These are phyloP conservation scores for Diaphora mendica DNA, from an alignment of 2,888 invertebrate species.

Conservation along the genomic window DNA sequence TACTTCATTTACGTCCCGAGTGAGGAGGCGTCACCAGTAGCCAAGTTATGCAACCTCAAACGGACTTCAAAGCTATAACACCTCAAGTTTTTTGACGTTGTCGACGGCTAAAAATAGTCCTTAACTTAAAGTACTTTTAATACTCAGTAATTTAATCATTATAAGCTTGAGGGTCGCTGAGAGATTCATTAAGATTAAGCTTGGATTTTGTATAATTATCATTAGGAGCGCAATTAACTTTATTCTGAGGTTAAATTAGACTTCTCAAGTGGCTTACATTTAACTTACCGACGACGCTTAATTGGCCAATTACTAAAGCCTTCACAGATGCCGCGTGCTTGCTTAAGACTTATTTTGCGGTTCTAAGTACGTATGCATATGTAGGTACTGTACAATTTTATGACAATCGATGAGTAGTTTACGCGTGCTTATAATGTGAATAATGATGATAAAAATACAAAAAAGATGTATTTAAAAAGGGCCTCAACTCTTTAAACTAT, in stretches of 20 bases:
- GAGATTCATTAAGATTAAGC: slow-evolving; percentile 33
- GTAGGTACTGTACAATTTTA: neutral
- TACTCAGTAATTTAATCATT: slow-evolving; percentile 37
- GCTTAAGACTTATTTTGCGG: neutral
- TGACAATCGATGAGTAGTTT: no score
- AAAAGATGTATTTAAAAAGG: no score
- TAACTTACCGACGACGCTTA: neutral
- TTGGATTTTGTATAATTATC: slow-evolving; percentile 29
- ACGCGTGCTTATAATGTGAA: no score
- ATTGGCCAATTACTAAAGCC: neutral
- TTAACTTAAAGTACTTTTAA: slow-evolving; percentile 18
- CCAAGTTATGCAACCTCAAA: neutral
- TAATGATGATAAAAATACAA: no score
- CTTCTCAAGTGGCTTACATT: slow-evolving; percentile 5
- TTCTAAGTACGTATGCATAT: neutral
- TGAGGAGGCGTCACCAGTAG: neutral
- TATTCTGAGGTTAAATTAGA: slow-evolving; percentile 20
- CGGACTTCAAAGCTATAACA: neutral
- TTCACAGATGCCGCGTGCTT: neutral
- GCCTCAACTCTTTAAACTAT: no score
- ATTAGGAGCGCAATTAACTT: slow-evolving; percentile 26
- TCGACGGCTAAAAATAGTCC: neutral
- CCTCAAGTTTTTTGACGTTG: neutral
- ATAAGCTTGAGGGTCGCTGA: slow-evolving; percentile 19
- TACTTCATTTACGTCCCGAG: neutral